Evolutionary conservation across 2,113 vertebrate species (phyloP).

Genomic region (Archocentrus centrarchus): DNA sequence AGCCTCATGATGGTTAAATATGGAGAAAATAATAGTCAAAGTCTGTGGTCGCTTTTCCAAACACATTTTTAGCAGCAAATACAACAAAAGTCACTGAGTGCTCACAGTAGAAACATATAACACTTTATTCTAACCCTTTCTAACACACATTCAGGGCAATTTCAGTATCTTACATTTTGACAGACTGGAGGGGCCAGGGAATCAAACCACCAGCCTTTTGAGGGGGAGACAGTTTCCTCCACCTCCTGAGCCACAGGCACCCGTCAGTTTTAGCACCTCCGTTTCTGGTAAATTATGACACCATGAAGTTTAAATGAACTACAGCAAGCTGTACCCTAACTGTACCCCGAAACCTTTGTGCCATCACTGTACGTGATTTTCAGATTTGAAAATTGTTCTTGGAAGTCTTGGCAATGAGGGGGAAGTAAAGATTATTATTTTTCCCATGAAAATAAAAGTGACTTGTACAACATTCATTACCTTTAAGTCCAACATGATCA

Average conservation of each 20-base stretch:
- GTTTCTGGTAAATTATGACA: no score
- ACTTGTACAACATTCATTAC: no score
- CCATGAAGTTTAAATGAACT: no score
- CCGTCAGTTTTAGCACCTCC: no score
- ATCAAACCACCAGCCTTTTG: no score
- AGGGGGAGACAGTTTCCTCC: no score
- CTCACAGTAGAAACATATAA: neutral
- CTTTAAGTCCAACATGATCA: no score
- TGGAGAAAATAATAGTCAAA: neutral
- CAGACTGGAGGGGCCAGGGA: no score
- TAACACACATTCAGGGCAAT: neutral
- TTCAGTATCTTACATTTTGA: no score
- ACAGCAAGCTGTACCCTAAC: neutral
- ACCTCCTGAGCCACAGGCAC: no score
- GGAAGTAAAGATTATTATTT: neutral
- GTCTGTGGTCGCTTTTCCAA: neutral
- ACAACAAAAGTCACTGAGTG: neutral
- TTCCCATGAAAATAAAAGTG: neutral
- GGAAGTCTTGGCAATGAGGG: neutral
- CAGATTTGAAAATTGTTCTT: neutral
- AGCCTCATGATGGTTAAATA: neutral
- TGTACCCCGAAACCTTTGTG: neutral
- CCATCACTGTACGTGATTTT: neutral
- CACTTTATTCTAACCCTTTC: neutral
- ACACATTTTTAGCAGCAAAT: neutral